A percentile compares a stretch with the other conserved stretches of the same genome.
Evolutionary conservation across 2,113 vertebrate genomes (phyloP).

Genomic region (Terrapene triunguis): DNA sequence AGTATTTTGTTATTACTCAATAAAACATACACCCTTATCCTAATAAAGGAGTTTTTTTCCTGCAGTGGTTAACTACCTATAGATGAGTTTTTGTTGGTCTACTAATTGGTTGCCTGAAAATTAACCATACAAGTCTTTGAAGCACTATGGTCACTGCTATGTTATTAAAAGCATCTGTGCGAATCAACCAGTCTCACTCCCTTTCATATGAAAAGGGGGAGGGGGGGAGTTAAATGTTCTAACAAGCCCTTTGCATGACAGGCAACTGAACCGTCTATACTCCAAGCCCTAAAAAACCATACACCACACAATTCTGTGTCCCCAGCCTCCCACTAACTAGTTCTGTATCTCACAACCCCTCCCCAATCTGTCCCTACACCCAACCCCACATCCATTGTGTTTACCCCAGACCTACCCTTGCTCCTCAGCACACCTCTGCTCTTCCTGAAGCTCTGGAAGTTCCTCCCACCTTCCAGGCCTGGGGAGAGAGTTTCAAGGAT

Average conservation of each 20-base stretch:
- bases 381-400: not conserved
- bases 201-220: not conserved
- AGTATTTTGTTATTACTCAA: slow-evolving; percentile 26
- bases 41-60: slow-evolving; percentile 59
- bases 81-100: slow-evolving; percentile 48
- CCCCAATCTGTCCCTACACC: not conserved
- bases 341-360: not conserved
- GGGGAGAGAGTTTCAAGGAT: not conserved
- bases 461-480: not conserved
- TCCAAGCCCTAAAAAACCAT: not conserved
- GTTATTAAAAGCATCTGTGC: slow-evolving; percentile 42
- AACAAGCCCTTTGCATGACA: not conserved
- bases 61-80: slow-evolving; percentile 23
- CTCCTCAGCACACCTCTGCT: slow-evolving; percentile 11
- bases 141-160: slow-evolving; percentile 24
- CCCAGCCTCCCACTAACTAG: not conserved
- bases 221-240: not conserved
- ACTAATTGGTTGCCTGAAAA: slow-evolving; percentile 42
- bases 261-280: not conserved
- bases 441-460: not conserved
- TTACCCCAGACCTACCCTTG: not conserved
- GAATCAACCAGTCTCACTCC: not conserved
- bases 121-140: slow-evolving; percentile 39
- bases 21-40: slow-evolving; percentile 48
- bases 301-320: not conserved